A percentile compares a stretch with the other conserved stretches of the same genome.
Conservation (phyloP, 1,140 invertebrate species). For the Nasonia vitripennis region DNA sequence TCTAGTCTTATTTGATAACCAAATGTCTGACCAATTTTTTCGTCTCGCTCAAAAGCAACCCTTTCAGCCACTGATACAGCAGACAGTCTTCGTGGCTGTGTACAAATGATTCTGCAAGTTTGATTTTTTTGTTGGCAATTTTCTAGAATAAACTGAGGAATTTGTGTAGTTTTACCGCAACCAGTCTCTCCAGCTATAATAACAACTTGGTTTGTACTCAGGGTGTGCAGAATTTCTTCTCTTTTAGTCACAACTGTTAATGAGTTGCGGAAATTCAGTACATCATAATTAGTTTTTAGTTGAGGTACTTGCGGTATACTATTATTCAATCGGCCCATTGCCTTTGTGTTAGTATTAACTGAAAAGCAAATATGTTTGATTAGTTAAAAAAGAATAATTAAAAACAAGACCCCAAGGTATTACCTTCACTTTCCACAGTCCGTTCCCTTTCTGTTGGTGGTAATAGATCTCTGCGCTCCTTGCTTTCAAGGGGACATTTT, state of each 20-base stretch:
- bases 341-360: constrained; percentile 74
- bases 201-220: constrained; percentile 77
- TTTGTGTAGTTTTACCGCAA: constrained; percentile 93
- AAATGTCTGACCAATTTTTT: constrained; percentile 89
- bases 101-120: constrained; percentile 91
- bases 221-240: constrained; percentile 75
- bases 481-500: constrained; percentile 82
- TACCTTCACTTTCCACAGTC: constrained; percentile 67
- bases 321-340: constrained; percentile 78
- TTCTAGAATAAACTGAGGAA: constrained; percentile 94
- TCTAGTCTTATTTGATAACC: constrained; percentile 96
- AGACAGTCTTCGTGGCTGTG: constrained; percentile 93
- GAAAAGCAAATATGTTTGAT: constrained; percentile 53
- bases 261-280: constrained; percentile 75
- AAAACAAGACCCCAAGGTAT: neutral
- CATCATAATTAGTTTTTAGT: constrained; percentile 72
- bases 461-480: constrained; percentile 81
- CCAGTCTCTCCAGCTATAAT: constrained; percentile 89
- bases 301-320: constrained; percentile 80
- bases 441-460: constrained; percentile 76
- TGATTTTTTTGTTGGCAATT: constrained; percentile 79
- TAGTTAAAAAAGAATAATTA: neutral
- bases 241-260: constrained; percentile 77
- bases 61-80: constrained; percentile 90
- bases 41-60: constrained; percentile 89